Percentiles rank a stretch among this genome's conserved stretches.
These are phyloP conservation scores for Bombylius discolor DNA, from an alignment of 2,888 invertebrate genomes.

Conservation along the genomic window DNA sequence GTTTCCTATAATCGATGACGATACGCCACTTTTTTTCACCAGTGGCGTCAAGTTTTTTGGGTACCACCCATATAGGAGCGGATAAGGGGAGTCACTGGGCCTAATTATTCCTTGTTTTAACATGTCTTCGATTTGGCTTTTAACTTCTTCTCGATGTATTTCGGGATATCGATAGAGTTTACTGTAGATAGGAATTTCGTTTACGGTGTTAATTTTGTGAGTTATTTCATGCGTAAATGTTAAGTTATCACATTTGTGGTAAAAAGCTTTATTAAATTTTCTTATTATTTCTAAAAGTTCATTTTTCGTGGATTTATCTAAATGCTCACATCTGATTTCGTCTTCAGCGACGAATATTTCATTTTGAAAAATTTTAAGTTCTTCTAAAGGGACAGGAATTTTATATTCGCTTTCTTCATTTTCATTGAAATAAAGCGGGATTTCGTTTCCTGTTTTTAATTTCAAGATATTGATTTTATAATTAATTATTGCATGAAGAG, in stretches of 20 bases:
- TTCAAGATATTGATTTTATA: slow-evolving; percentile 1
- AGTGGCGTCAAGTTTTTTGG: slow-evolving; percentile 5
- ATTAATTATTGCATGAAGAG: slow-evolving; percentile 1
- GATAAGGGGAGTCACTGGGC: slow-evolving; percentile 11
- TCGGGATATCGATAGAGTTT: slow-evolving; percentile 10
- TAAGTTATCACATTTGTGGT: too few species aligned
- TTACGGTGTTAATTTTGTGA: too few species aligned
- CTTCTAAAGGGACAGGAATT: slow-evolving; percentile 1
- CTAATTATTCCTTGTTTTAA: too few species aligned
- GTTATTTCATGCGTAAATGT: too few species aligned
- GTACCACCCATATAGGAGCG: slow-evolving; percentile 9
- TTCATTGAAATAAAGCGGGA: slow-evolving; percentile 4
- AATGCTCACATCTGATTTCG: too few species aligned
- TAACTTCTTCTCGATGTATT: slow-evolving; percentile 7
- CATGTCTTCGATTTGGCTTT: slow-evolving; percentile 5
- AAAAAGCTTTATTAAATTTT: too few species aligned
- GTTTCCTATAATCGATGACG: slow-evolving; percentile 12
- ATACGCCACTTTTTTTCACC: slow-evolving; percentile 10
- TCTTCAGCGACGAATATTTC: too few species aligned
- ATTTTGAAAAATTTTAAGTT: too few species aligned
- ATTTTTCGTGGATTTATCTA: too few species aligned
- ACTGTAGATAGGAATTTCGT: too few species aligned
- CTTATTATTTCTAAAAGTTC: too few species aligned
- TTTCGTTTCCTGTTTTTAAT: background rate
- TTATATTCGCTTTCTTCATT: slow-evolving; percentile 2